Evolutionary conservation across 2,888 invertebrate species (phyloP), one percentile per base, ranked within the genome.

Genomic region (Microchrysa polita): DNA sequence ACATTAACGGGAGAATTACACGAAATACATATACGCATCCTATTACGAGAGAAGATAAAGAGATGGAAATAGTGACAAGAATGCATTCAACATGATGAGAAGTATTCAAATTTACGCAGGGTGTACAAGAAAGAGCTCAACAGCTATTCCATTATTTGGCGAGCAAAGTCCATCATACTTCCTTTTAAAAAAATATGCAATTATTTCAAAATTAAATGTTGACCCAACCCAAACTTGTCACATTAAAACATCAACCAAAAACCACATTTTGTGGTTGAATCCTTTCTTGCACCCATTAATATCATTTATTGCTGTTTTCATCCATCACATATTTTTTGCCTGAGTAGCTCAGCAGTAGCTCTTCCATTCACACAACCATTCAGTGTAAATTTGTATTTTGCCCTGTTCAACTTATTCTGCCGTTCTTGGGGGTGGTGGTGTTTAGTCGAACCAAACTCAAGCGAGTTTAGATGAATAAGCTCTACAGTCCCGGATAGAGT

Each of bases 141-240:
- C n/a, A n/a, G n/a, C n/a, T n/a, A n/a, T n/a, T n/a, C n/a, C n/a
- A n/a, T n/a, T n/a, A n/a, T n/a, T n/a, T n/a, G n/a, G n/a, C n/a
- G n/a, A n/a, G n/a, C n/a, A n/a, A n/a, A n/a, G n/a, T n/a, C n/a
- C n/a, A n/a, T n/a, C n/a, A n/a, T n/a, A n/a, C n/a, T n/a, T n/a
- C n/a, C n/a, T n/a, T n/a, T n/a, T n/a, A n/a, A n/a, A n/a, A 34
- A 34, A 34, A 34, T 5, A 34, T 7, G 81, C 83, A 83, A 83
- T 83, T 83, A 82, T 82, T 83, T 82, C 82, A 83, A 79, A 79
- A 77, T 78, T 79, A 79, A 79, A 77, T 81, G 80, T 80, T 81
- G 79, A 80, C 79, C 78, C 74, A 79, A 80, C 79, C 78, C 74
- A 79, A 78, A 73, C 60, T 77, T 76, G 20, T 77, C 76, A 76